Evolutionary conservation across 1,140 invertebrate species (phyloP).

Genomic region (Periplaneta americana): DNA sequence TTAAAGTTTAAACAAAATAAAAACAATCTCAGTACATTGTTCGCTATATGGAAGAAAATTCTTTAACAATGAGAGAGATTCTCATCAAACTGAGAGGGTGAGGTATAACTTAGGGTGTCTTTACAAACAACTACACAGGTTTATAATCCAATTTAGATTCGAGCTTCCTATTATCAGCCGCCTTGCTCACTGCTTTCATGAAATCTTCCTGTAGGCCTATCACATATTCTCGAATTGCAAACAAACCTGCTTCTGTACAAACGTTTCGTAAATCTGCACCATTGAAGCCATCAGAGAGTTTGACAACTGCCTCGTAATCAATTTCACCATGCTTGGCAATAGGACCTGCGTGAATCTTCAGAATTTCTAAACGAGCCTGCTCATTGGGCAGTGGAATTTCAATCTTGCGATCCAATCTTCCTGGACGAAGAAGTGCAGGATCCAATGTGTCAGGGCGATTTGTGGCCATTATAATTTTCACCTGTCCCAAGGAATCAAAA

Average conservation of each 20-base stretch:
- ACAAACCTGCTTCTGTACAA: constrained; percentile 97
- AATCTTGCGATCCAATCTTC: constrained; percentile 96
- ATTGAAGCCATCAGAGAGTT: constrained; percentile 98
- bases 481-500: constrained; percentile 88
- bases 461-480: constrained; percentile 99
- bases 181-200: constrained; percentile 99
- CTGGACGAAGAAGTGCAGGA: constrained; percentile 93
- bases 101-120: background rate
- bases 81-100: background rate
- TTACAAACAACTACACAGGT: constrained; percentile 67
- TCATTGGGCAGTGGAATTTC: constrained; percentile 99
- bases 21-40: no score
- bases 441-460: constrained; percentile 98
- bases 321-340: constrained; percentile 99
- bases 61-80: no score
- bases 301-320: constrained; percentile 98
- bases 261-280: constrained; percentile 98
- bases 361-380: constrained; percentile 92
- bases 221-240: constrained; percentile 90
- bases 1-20: no score
- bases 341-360: constrained; percentile 95
- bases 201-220: constrained; percentile 99
- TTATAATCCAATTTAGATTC: constrained; percentile 99
- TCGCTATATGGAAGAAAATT: no score
- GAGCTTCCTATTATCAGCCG: constrained; percentile 97